Percentiles rank a stretch among this genome's conserved stretches.
Evolutionary conservation across 2,888 invertebrate species (phyloP).

Genomic region (Microctonus aethiopoides): DNA sequence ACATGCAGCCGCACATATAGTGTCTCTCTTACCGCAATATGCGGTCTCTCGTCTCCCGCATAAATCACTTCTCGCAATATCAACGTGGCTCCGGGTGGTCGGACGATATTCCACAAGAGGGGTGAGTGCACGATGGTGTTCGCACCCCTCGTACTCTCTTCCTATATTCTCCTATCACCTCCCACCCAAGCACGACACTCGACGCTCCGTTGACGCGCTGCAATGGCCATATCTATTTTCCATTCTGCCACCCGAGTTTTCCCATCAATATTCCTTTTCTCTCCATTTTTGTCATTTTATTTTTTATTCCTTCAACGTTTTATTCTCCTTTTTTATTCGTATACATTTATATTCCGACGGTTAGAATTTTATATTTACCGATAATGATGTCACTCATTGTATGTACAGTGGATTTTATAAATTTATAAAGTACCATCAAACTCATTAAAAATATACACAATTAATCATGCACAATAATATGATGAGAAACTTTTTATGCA

Average conservation of each 20-base stretch:
- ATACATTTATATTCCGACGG: not conserved
- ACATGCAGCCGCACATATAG: conserved; percentile 27
- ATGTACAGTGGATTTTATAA: too few species aligned
- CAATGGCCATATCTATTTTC: conserved; percentile 4
- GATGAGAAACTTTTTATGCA: too few species aligned
- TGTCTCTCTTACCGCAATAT: conserved; percentile 51
- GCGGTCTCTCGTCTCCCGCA: conserved; percentile 56
- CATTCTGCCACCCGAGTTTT: not conserved
- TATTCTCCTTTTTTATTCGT: not conserved
- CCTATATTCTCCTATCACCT: too few species aligned
- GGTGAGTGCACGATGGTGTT: not conserved
- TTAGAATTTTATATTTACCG: not conserved
- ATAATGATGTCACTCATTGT: not conserved
- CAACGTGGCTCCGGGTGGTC: conserved; percentile 47
- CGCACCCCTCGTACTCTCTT: not conserved
- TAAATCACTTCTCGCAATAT: conserved; percentile 64
- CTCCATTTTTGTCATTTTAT: not conserved
- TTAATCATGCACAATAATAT: too few species aligned
- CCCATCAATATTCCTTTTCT: not conserved
- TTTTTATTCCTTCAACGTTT: not conserved
- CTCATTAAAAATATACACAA: too few species aligned
- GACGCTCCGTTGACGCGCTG: conserved; percentile 18
- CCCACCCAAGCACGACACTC: conserved; percentile 11
- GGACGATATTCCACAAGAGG: conserved; percentile 24
- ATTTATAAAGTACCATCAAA: too few species aligned